phyloP scores from a whole-genome alignment of 2,797 vertebrate genomes.

The Petrocephalus sullivani region DNA sequence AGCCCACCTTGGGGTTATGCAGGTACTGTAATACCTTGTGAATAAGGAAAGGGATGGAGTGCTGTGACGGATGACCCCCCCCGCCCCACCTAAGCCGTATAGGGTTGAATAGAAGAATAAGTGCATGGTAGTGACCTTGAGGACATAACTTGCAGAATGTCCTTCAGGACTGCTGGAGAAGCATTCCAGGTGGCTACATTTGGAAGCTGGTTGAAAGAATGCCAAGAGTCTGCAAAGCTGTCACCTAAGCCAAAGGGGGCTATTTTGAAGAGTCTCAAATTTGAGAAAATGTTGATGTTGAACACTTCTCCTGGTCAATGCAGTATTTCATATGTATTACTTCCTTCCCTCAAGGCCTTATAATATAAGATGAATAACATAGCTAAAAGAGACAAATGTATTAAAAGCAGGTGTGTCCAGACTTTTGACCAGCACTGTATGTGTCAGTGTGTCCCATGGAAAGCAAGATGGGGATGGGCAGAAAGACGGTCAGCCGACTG shows the following conservation, averaged over 20 bases:
- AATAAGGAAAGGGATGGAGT: neutral
- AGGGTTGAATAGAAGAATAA: too few relatives aligned
- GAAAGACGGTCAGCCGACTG: neutral
- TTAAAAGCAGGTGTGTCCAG: neutral
- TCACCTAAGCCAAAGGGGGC: too few relatives aligned
- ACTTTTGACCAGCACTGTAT: neutral
- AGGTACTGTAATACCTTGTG: neutral
- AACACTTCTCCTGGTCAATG: neutral
- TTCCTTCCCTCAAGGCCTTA: neutral
- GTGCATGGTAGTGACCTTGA: too few relatives aligned
- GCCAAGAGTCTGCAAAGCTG: neutral
- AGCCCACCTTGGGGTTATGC: neutral
- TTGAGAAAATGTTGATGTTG: neutral
- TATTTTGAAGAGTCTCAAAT: neutral
- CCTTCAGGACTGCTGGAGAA: neutral
- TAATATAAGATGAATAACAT: neutral
- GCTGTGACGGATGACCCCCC: neutral
- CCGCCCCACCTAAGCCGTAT: too few relatives aligned
- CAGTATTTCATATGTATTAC: neutral
- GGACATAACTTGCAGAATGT: neutral
- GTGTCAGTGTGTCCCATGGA: neutral
- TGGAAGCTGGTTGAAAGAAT: neutral
- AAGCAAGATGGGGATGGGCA: neutral
- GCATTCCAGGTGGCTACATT: neutral
- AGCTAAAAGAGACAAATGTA: neutral